A percentile compares a stretch with the other conserved stretches of the same genome.
Evolutionary conservation across 1,140 invertebrate species (phyloP).

Genomic region (Plectrocnemia conspersa): DNA sequence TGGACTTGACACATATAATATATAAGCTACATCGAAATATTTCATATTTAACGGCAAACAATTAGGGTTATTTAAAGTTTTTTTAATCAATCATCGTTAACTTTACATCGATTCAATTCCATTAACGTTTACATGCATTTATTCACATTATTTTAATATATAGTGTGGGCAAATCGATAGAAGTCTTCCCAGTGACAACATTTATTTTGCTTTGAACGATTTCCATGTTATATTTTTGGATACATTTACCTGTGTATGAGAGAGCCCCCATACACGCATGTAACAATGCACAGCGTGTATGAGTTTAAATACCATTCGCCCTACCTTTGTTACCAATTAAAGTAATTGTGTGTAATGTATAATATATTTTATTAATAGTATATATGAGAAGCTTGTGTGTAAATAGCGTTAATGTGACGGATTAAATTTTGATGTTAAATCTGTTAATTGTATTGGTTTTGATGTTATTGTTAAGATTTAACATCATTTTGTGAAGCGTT

Average conservation of each 20-base stretch:
- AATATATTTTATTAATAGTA: slow-evolving; percentile 10
- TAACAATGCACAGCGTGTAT: background rate
- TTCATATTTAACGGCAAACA: too few species aligned
- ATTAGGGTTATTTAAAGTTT: too few species aligned
- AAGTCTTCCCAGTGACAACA: slow-evolving; percentile 21
- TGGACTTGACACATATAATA: background rate
- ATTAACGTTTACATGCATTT: background rate
- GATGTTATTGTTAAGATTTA: too few species aligned
- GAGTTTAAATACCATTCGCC: slow-evolving; percentile 3
- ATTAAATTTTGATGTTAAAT: too few species aligned
- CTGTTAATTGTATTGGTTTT: too few species aligned
- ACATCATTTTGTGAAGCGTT: too few species aligned
- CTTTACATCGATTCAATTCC: background rate
- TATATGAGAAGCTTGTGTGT: slow-evolving; percentile 18
- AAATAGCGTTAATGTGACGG: too few species aligned
- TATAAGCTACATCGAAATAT: slow-evolving; percentile 15
- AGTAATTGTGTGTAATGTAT: slow-evolving; percentile 1
- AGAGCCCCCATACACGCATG: slow-evolving; percentile 9
- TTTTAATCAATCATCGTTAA: too few species aligned
- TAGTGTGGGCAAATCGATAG: background rate
- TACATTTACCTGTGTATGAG: slow-evolving; percentile 21
- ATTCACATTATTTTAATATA: background rate
- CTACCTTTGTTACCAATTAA: slow-evolving; percentile 9
- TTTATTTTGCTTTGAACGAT: slow-evolving; percentile 34
- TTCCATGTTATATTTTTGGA: slow-evolving; percentile 6